Evolutionary conservation across 2,888 invertebrate genomes (phyloP).

Genomic region (Ypsolopha sequella): DNA sequence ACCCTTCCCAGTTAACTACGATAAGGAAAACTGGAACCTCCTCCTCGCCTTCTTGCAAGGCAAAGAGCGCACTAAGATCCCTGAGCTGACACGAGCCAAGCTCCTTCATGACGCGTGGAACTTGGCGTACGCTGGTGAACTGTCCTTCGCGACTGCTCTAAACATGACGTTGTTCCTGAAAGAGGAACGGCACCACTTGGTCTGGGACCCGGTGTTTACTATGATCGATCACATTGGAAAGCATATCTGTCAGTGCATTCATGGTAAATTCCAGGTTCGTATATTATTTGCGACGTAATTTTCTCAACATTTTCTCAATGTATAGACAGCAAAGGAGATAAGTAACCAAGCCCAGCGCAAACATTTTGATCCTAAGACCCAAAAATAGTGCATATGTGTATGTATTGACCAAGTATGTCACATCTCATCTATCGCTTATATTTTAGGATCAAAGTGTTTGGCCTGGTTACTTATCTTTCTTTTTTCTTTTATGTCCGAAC

Average conservation of each 20-base stretch:
- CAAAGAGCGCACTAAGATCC: constrained; percentile 67
- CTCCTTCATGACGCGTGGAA: constrained; percentile 84
- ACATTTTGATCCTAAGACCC: too few species aligned
- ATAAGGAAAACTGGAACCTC: constrained; percentile 81
- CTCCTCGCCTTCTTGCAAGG: constrained; percentile 75
- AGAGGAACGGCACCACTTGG: constrained; percentile 79
- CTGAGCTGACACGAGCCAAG: constrained; percentile 80
- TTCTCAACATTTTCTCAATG: too few species aligned
- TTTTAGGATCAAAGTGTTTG: too few species aligned
- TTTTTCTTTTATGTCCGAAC: too few species aligned
- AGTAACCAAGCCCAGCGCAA: too few species aligned
- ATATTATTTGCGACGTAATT: background rate
- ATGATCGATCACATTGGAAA: constrained; percentile 85
- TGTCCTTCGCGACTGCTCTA: constrained; percentile 80
- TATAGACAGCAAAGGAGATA: too few species aligned
- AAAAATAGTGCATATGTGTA: too few species aligned
- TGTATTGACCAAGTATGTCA: too few species aligned
- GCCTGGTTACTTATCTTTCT: too few species aligned
- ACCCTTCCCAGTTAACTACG: constrained; percentile 88
- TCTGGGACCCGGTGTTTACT: constrained; percentile 87
- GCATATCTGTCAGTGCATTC: constrained; percentile 74
- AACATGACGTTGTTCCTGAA: constrained; percentile 84
- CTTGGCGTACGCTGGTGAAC: constrained; percentile 81
- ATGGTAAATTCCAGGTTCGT: constrained; percentile 79
- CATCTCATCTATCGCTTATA: too few species aligned